Evolutionary conservation across 2,113 vertebrate genomes (phyloP).

Genomic region (Nothobranchius furzeri): DNA sequence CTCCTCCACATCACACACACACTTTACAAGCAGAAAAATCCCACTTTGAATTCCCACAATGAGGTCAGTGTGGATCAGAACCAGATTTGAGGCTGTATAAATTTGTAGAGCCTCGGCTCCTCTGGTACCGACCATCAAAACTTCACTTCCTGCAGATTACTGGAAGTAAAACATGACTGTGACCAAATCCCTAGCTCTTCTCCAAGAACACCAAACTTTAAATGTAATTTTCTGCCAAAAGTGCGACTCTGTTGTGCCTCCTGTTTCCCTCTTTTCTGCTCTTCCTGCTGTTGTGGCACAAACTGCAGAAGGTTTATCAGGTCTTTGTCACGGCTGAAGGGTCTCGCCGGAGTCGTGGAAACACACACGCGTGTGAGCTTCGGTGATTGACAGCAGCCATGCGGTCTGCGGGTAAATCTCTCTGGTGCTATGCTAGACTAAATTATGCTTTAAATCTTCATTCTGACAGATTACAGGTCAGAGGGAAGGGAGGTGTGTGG

Average conservation of each 20-base stretch:
- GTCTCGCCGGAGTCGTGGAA: conserved; percentile 50
- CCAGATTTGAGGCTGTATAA: conserved; percentile 45
- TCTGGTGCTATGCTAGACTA: conserved; percentile 50
- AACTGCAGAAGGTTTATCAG: conserved; percentile 58
- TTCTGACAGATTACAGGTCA: conserved; percentile 59
- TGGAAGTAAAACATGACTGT: conserved; percentile 25
- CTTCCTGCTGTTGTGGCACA: conserved; percentile 29
- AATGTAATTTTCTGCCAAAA: conserved; percentile 25
- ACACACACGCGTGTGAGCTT: conserved; percentile 14
- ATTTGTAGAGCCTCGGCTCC: conserved; percentile 30
- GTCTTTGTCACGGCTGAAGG: conserved; percentile 67
- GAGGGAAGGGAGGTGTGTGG: conserved; percentile 29
- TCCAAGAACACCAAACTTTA: conserved; percentile 10
- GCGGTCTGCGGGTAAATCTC: conserved; percentile 53
- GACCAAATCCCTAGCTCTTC: background rate
- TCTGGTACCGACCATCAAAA: conserved; percentile 38
- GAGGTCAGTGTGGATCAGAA: conserved; percentile 70
- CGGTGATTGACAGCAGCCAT: conserved; percentile 49
- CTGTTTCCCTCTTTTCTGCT: conserved; percentile 11
- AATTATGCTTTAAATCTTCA: conserved; percentile 65
- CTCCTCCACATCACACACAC: conserved; percentile 45
- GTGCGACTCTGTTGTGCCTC: conserved; percentile 3
- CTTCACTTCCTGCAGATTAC: conserved; percentile 37
- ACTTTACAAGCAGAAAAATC: conserved; percentile 66
- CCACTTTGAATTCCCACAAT: conserved; percentile 59